Base-by-base conservation (phyloP, 2,797 vertebrate species). In the Sardinella longiceps region DNA sequence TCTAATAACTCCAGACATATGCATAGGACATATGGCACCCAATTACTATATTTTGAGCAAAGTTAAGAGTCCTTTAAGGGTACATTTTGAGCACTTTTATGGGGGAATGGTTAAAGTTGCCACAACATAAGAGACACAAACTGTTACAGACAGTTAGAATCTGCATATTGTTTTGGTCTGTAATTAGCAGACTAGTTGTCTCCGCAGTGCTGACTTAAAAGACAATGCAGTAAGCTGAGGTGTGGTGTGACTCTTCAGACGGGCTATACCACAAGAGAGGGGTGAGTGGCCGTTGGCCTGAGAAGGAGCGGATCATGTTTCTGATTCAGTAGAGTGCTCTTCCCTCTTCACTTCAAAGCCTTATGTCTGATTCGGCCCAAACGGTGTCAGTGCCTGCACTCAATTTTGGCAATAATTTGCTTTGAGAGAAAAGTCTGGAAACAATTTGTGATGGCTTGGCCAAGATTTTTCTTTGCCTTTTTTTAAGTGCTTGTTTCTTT, bases 361-460 rank as follows among this genome's bases (percentile, higher is more conserved):
- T 89, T 88, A 91, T 82, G 89, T 90, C 92, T 90, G 90, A 95
- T 95, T 95, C 91, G 86, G 88, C 89, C 92, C 85, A 92, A 95
- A 94, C 89, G 87, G 91, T 94, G 92, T 94, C 92, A 90, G 92
- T 93, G 93, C 91, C 94, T 95, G 94, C 91, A 91, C 90, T 92
- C 94, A 92, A 95, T 94, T 95, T 94, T 92, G 90, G 90, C 93
- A 95, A 95, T 95, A 94, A 95, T 93, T 94, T 86, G 91, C 90
- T 92, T 88, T 12, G 85, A 92, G 90, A 91, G 89, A 94, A 91
- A 87, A 23, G 91, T 94, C 94, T 96, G 95, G 95, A 95, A 96
- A 93, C 93, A 95, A 96, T 96, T 96, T 95, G 91, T 89, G 90
- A 94, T 90, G 88, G 92, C 88, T 88, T 82, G 80, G 90, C 93